Conservation (phyloP, 2,888 invertebrate species). For the Disparrhopalites patrizii region DNA sequence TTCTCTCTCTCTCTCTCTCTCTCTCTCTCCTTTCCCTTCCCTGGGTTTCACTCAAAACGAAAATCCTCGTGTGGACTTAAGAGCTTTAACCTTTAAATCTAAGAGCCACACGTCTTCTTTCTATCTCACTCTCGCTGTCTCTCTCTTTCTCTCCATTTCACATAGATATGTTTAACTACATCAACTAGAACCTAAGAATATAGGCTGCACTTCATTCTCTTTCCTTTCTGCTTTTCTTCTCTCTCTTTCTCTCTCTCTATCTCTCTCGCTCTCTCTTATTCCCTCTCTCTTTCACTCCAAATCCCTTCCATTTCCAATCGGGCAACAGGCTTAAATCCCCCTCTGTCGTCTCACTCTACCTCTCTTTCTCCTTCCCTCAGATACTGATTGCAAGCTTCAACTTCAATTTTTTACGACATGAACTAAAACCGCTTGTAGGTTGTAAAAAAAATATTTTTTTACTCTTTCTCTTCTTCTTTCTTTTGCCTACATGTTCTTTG, state of each 20-base stretch:
- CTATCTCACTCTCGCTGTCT: too few relatives aligned
- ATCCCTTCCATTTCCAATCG: not conserved
- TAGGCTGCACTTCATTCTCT: not conserved
- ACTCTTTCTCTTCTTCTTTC: not conserved
- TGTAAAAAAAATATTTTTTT: not conserved
- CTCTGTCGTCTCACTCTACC: too few relatives aligned
- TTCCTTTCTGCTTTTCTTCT: not conserved
- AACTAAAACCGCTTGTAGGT: slow-evolving; percentile 6
- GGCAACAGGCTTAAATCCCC: not conserved
- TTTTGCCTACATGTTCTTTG: not conserved
- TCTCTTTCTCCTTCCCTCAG: too few relatives aligned
- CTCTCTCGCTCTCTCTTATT: not conserved
- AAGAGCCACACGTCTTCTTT: too few relatives aligned
- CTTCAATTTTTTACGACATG: slow-evolving; percentile 11
- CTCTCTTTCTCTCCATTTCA: too few relatives aligned
- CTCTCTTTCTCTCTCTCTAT: not conserved
- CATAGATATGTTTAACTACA: too few relatives aligned
- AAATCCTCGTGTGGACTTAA: not conserved
- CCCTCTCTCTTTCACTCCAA: not conserved
- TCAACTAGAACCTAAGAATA: not conserved
- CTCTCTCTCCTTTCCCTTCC: not conserved
- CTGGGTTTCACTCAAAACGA: not conserved
- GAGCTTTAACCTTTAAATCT: not conserved
- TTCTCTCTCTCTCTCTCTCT: not conserved
- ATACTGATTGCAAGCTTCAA: slow-evolving; percentile 5